A percentile compares a stretch with the other conserved stretches of the same genome.
phyloP scores from a whole-genome alignment of 2,113 vertebrate genomes.

The Rhodinocichla rosea region DNA sequence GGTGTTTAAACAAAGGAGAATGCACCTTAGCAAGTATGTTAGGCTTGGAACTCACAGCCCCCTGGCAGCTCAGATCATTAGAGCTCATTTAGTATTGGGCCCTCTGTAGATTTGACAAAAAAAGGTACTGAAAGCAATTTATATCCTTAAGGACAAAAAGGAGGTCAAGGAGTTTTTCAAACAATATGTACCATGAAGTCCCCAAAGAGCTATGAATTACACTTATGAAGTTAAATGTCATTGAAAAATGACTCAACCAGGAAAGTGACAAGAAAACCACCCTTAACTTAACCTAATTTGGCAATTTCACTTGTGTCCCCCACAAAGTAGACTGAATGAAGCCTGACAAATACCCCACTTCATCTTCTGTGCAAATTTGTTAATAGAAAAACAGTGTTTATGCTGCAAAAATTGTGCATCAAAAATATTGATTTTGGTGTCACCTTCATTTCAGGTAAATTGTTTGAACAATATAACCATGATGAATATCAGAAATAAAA shows the following conservation, averaged over 20 bases:
- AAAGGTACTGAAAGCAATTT: slow-evolving; percentile 68
- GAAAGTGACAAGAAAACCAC: slow-evolving; percentile 79
- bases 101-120: slow-evolving; percentile 73
- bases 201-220: slow-evolving; percentile 74
- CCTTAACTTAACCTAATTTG: slow-evolving; percentile 82
- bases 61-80: slow-evolving; percentile 69
- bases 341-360: slow-evolving; percentile 55
- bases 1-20: slow-evolving; percentile 68
- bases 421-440: slow-evolving; percentile 86
- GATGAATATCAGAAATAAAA: slow-evolving; percentile 87
- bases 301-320: slow-evolving; percentile 74
- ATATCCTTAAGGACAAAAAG: slow-evolving; percentile 72
- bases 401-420: slow-evolving; percentile 83
- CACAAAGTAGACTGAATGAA: slow-evolving; percentile 33
- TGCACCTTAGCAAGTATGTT: neutral
- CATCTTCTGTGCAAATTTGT: slow-evolving; percentile 69
- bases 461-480: slow-evolving; percentile 82
- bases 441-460: slow-evolving; percentile 85
- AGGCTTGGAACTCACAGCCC: neutral
- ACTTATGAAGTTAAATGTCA: slow-evolving; percentile 77
- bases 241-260: slow-evolving; percentile 80
- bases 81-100: slow-evolving; percentile 69
- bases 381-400: slow-evolving; percentile 80
- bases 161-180: slow-evolving; percentile 76
- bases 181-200: slow-evolving; percentile 67